Conservation (phyloP, 2,113 vertebrate species). For the Probosciger aterrimus region DNA sequence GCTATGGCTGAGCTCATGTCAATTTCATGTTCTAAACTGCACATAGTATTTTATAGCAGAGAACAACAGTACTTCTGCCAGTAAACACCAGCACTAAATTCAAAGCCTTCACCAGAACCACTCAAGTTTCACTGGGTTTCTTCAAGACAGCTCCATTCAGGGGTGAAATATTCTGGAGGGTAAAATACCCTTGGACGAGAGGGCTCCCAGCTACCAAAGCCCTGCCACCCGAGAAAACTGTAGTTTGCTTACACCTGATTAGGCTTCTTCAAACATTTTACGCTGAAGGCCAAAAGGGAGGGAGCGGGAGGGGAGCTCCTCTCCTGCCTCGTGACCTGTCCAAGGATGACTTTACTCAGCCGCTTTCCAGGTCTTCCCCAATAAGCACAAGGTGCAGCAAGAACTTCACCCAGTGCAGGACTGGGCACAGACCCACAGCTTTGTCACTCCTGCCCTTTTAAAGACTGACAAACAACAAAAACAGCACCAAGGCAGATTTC, state of each 20-base stretch:
- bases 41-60: neutral
- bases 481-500: neutral
- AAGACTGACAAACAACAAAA: neutral
- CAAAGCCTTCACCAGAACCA: neutral
- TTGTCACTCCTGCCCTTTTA: neutral
- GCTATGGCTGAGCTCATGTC: neutral
- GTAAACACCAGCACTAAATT: neutral
- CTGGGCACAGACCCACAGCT: neutral
- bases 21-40: neutral
- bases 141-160: neutral
- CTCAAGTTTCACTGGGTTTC: neutral
- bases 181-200: too few species aligned
- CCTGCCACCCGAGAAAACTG: neutral
- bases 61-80: fast-evolving
- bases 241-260: neutral
- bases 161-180: too few species aligned
- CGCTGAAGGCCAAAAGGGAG: neutral
- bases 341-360: neutral
- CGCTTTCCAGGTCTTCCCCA: neutral
- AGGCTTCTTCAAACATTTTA: neutral
- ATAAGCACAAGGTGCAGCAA: neutral
- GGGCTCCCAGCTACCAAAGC: neutral
- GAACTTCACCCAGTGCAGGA: neutral
- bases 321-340: neutral
- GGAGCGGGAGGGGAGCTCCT: neutral